Evolutionary conservation across 1,140 invertebrate species (phyloP).

Genomic region (Callitettix versicolor): DNA sequence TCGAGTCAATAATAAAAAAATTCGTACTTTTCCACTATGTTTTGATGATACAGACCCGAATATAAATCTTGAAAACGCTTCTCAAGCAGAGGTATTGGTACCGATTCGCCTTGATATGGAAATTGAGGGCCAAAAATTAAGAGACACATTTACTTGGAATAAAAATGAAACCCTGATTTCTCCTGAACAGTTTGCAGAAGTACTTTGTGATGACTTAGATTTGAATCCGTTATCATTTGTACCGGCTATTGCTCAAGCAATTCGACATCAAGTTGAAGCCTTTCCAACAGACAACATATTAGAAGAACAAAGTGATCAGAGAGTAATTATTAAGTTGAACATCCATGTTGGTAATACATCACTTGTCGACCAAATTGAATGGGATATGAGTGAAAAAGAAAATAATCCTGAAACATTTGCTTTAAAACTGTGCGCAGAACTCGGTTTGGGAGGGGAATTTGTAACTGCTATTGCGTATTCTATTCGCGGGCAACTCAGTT

Average conservation of each 20-base stretch:
- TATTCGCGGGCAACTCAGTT: constrained; percentile 89
- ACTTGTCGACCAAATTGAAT: constrained; percentile 97
- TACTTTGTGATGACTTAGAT: constrained; percentile 96
- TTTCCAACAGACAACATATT: constrained; percentile 80
- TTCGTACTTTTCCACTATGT: constrained; percentile 88
- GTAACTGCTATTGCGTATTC: constrained; percentile 97
- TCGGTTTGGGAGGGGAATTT: constrained; percentile 97
- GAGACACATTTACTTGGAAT: constrained; percentile 99
- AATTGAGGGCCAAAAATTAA: constrained; percentile 93
- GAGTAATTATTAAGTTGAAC: constrained; percentile 86
- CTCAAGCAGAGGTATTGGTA: constrained; percentile 82
- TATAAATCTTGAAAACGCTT: constrained; percentile 83
- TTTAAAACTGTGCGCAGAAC: constrained; percentile 87
- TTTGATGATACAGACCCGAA: constrained; percentile 95
- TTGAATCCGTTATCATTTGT: constrained; percentile 93
- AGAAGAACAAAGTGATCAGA: constrained; percentile 81
- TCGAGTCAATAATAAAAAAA: constrained; percentile 83
- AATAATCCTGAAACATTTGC: constrained; percentile 98
- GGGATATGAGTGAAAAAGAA: constrained; percentile 97
- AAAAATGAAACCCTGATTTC: constrained; percentile 96
- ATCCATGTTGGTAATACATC: constrained; percentile 99
- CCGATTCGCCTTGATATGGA: constrained; percentile 99
- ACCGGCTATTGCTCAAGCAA: constrained; percentile 90
- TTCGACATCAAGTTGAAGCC: constrained; percentile 91
- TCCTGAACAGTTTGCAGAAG: constrained; percentile 97